These are phyloP conservation scores for Noctua janthe DNA, from an alignment of 2,888 invertebrate genomes.

Conservation along the genomic window DNA sequence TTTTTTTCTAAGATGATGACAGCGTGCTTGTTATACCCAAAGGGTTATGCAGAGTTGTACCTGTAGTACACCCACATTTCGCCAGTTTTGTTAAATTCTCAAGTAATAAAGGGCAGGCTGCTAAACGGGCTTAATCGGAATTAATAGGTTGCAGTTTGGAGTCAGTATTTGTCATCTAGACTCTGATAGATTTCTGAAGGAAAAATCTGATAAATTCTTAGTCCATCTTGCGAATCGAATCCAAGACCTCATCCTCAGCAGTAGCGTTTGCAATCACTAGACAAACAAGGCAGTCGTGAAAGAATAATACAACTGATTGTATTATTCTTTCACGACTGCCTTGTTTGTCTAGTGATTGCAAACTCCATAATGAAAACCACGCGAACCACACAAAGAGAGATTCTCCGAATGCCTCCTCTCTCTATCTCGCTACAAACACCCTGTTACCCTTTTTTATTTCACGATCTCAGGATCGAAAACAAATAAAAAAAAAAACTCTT, in stretches of 20 bases:
- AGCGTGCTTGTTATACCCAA: background rate
- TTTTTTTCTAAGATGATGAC: background rate
- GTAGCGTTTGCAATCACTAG: background rate
- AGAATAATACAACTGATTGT: background rate
- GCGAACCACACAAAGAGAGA: too few species aligned
- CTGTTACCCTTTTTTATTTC: too few species aligned
- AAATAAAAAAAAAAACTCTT: constrained; percentile 4
- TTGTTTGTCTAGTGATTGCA: too few species aligned
- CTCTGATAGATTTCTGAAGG: background rate
- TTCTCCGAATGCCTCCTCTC: too few species aligned
- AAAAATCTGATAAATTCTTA: too few species aligned
- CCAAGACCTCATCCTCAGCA: background rate
- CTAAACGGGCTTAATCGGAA: background rate
- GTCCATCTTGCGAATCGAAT: background rate
- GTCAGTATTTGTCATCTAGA: background rate
- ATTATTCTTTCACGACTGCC: too few species aligned
- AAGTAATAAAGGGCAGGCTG: background rate
- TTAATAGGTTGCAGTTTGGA: background rate
- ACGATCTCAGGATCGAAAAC: background rate
- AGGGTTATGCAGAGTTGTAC: background rate
- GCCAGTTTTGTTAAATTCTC: background rate
- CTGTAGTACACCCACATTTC: background rate
- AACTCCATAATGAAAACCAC: too few species aligned
- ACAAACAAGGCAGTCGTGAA: background rate
- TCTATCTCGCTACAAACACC: too few species aligned